These are phyloP conservation scores for Cercopithecus mona DNA, from an alignment of 2,113 vertebrate genomes.

Conservation along the genomic window DNA sequence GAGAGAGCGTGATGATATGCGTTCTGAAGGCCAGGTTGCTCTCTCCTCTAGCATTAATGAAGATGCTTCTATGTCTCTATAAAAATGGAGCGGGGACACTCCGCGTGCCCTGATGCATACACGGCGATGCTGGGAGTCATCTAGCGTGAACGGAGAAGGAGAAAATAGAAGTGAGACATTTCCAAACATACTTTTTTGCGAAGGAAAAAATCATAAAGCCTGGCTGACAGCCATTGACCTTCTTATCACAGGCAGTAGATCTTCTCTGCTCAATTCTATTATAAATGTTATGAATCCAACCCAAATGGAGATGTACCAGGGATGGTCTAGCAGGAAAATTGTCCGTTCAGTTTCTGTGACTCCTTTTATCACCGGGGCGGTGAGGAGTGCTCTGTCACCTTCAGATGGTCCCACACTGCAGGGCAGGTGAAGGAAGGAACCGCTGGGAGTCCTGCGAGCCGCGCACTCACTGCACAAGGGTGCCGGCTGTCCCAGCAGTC, in stretches of 20 bases:
- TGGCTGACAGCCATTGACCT: constrained; percentile 5
- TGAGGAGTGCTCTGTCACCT: not conserved
- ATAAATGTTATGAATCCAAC: not conserved
- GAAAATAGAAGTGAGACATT: not conserved
- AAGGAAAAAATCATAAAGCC: constrained; percentile 29
- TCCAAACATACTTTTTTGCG: not conserved
- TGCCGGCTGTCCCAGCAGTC: not conserved
- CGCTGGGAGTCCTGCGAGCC: fast-evolving
- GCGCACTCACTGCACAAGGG: not conserved
- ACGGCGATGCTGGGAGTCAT: not conserved
- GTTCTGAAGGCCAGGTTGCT: not conserved
- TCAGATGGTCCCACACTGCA: not conserved
- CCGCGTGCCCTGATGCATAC: not conserved
- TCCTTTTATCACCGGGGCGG: not conserved
- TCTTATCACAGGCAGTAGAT: not conserved
- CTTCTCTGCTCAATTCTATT: constrained; percentile 14
- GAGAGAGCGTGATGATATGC: not conserved
- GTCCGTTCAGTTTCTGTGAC: not conserved
- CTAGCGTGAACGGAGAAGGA: not conserved
- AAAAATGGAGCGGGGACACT: fast-evolving
- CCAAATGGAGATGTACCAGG: constrained; percentile 4
- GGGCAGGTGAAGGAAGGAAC: not conserved
- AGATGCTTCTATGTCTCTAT: not conserved
- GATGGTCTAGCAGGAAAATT: constrained; percentile 7
- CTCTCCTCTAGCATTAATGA: not conserved